These are phyloP conservation scores for Probosciger aterrimus DNA, from an alignment of 2,113 vertebrate genomes.

Conservation along the genomic window DNA sequence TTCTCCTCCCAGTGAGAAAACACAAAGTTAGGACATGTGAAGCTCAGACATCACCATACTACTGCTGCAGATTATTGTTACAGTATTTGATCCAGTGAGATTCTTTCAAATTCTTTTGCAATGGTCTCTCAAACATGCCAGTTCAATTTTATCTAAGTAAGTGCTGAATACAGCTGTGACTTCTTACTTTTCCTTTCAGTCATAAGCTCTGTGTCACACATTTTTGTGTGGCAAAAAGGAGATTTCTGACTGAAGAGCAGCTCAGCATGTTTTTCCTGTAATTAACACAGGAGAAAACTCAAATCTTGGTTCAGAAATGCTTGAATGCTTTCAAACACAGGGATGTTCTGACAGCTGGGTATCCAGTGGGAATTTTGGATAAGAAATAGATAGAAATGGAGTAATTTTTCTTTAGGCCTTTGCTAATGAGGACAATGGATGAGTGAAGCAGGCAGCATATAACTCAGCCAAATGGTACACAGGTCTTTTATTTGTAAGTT, in stretches of 20 bases:
- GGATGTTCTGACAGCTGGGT: constrained; percentile 19
- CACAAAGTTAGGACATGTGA: not conserved
- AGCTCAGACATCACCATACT: not conserved
- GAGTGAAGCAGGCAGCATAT: not conserved
- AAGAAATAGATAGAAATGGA: constrained; percentile 18
- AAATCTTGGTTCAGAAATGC: constrained; percentile 22
- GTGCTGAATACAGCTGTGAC: not conserved
- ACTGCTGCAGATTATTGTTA: not conserved
- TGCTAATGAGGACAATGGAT: constrained; percentile 44
- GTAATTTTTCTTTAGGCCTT: constrained; percentile 1
- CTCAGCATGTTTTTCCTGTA: constrained; percentile 20
- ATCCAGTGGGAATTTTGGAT: constrained; percentile 28
- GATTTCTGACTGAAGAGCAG: constrained; percentile 1
- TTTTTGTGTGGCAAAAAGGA: not conserved
- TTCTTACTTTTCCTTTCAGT: not conserved
- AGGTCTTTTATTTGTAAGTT: constrained; percentile 20
- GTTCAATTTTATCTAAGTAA: not conserved
- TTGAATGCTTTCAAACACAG: not conserved
- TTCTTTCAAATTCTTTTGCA: constrained; percentile 6
- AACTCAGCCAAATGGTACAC: not conserved
- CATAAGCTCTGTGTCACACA: not conserved
- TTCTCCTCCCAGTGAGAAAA: not conserved
- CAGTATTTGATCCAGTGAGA: not conserved
- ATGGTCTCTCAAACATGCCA: not conserved
- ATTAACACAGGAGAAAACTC: constrained; percentile 32